Evolutionary conservation across 2,888 invertebrate genomes (phyloP), one percentile per base, ranked within the genome.

Genomic region (Stegophylla sp.): DNA sequence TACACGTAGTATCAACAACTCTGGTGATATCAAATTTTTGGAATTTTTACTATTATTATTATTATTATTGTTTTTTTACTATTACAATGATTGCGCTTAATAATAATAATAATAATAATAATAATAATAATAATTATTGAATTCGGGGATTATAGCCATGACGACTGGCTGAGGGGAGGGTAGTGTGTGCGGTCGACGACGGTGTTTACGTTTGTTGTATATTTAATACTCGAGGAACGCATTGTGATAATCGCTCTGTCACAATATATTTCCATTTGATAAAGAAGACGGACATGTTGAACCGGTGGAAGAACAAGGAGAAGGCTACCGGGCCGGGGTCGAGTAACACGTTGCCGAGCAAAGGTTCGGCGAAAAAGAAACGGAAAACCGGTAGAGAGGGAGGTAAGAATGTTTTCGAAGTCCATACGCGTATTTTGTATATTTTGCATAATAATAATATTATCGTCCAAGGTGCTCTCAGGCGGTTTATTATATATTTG

Each of bases 301-400:
- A 84, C 74, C 84, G 85, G 82, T 85, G 85, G 85, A 85, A 85
- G 82, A 85, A 84, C 82, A 85, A 85, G 79, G 85, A 85, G 82
- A 85, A 85, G 82, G 72, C 82, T 53, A 77, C 76, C 20, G 74
- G 83, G 1, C 82, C 84, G 56, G 82, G 84, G 51, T 82, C 84
- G 43, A 83, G 83, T 63, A 82, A 82, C 67, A 82, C 84, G 20
- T 82, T 83, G 67, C 83, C 83, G 59, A 83, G 82, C 63, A 83
- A 83, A 66, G 82, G 84, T 26, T 84, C 84, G 45, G 84, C 84
- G 53, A 94, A 94, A 88, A 94, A 94, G 88, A 94, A 94, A 86
- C 89, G 94, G 84, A 94, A 94, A 85, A 89, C 89, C 88, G 94
- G 94, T 85, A 89, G 93, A 85, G 94, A 94, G 86, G 94, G 92